Percentiles rank a stretch among this genome's conserved stretches.
Conservation (phyloP, 2,797 vertebrate species). For the Acipenser transmontanus region DNA sequence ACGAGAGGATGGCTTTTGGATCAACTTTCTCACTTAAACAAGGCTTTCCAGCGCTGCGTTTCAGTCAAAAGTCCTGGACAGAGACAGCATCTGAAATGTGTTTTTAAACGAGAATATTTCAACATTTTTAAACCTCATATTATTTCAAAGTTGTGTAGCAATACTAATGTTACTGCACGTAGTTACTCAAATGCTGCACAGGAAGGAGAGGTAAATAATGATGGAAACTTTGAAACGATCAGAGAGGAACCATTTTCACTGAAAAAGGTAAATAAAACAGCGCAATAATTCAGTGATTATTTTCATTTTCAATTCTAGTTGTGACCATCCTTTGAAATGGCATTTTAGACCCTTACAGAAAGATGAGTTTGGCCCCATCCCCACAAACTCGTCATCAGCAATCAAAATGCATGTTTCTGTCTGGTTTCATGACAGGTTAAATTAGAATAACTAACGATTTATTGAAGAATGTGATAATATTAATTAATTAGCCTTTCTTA, state of each 20-base stretch:
- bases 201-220: not conserved
- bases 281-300: not conserved
- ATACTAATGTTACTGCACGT: not conserved
- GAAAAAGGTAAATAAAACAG: constrained; percentile 6
- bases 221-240: not conserved
- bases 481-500: too few relatives aligned
- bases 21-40: constrained; percentile 63
- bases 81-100: constrained; percentile 31
- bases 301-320: too few relatives aligned
- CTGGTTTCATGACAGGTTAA: too few relatives aligned
- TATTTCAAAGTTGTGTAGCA: constrained; percentile 9
- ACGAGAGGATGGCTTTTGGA: constrained; percentile 71
- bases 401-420: too few relatives aligned
- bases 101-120: constrained; percentile 69
- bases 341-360: too few relatives aligned
- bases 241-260: too few relatives aligned
- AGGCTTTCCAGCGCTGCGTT: constrained; percentile 45
- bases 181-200: not conserved
- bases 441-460: too few relatives aligned
- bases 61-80: not conserved
- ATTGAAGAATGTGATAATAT: too few relatives aligned
- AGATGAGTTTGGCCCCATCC: too few relatives aligned
- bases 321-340: too few relatives aligned
- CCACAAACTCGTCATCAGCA: too few relatives aligned
- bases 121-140: constrained; percentile 51